phyloP scores from a whole-genome alignment of 2,888 invertebrate genomes.

The Lampropteryx suffumata region DNA sequence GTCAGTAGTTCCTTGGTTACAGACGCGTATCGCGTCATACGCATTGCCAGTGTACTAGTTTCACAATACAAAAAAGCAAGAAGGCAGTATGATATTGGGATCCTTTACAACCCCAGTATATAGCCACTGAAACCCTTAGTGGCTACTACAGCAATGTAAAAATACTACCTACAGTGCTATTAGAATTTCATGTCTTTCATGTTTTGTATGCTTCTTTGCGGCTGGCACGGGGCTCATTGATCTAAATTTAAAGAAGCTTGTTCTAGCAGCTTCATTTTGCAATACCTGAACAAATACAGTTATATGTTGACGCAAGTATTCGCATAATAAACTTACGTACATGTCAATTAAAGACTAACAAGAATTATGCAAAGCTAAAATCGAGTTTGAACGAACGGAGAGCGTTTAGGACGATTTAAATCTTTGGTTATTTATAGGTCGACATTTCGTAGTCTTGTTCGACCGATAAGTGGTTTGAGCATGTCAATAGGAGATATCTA shows the following conservation, averaged over 20 bases:
- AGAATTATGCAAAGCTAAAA: constrained; percentile 19
- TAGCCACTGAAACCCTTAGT: no score
- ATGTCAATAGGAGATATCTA: constrained; percentile 76
- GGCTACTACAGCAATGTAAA: no score
- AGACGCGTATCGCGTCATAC: background rate
- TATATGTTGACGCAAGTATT: background rate
- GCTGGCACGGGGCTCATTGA: no score
- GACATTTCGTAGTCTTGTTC: constrained; percentile 53
- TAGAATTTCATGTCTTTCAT: no score
- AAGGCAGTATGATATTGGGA: background rate
- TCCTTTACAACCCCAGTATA: no score
- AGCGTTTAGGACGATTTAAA: constrained; percentile 19
- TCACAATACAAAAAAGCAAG: background rate
- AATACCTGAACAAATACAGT: no score
- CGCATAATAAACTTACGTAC: constrained; percentile 18
- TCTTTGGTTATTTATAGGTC: constrained; percentile 22
- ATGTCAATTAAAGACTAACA: constrained; percentile 22
- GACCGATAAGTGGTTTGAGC: constrained; percentile 73
- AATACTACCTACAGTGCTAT: no score
- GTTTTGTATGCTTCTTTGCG: no score
- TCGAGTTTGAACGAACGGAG: constrained; percentile 19
- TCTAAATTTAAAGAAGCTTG: no score
- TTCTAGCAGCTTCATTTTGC: no score
- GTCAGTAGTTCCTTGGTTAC: background rate
- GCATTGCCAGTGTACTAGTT: background rate